Conservation (phyloP, 2,113 vertebrate species). For the Eretmochelys imbricata region DNA sequence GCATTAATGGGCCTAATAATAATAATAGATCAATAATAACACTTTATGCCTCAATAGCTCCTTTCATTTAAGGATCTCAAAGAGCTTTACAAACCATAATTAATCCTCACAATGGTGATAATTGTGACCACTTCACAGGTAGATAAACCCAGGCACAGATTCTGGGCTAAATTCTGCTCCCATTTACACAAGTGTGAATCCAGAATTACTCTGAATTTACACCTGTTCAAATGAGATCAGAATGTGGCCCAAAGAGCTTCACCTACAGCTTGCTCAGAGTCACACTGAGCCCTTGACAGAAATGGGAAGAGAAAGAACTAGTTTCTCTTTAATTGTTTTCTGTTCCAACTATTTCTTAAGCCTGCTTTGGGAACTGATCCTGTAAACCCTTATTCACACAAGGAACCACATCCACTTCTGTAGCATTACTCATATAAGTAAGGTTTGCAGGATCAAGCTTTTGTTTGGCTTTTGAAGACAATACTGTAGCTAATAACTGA, state of each 20-base stretch:
- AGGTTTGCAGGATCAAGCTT: background rate
- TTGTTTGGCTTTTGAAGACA: slow-evolving; percentile 26
- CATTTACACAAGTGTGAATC: background rate
- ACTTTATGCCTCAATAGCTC: background rate
- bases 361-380: accelerated
- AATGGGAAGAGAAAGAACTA: background rate
- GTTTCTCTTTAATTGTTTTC: background rate
- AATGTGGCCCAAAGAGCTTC: background rate
- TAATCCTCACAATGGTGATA: background rate
- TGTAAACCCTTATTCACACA: background rate
- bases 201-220: background rate
- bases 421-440: background rate
- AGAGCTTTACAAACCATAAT: background rate
- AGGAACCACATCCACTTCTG: background rate
- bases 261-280: background rate
- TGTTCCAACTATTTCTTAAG: background rate
- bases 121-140: background rate
- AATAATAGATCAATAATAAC: background rate
- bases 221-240: background rate
- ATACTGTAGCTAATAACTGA: background rate
- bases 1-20: background rate
- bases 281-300: background rate
- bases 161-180: background rate
- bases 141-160: background rate
- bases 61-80: background rate